Conservation (phyloP, 2,888 invertebrate genomes). For the Diarsia rubi region DNA sequence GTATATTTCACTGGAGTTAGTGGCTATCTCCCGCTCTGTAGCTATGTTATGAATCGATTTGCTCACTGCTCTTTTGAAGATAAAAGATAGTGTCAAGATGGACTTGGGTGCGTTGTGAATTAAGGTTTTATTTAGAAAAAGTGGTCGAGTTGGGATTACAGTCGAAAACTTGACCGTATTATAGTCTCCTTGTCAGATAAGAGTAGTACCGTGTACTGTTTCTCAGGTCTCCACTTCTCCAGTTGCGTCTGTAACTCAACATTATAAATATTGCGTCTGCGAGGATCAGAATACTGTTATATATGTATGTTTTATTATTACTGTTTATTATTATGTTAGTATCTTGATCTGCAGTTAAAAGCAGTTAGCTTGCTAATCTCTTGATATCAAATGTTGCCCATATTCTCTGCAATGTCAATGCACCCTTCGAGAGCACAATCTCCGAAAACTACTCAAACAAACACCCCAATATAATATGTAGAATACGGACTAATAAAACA, state of each 20-base stretch:
- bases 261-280: not conserved
- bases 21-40: slow-evolving; percentile 52
- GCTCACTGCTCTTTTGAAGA: slow-evolving; percentile 36
- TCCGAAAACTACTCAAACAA: slow-evolving; percentile 43
- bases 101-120: slow-evolving; percentile 30
- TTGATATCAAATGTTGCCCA: not conserved
- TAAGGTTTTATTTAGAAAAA: slow-evolving; percentile 30
- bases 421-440: slow-evolving; percentile 27
- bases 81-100: slow-evolving; percentile 44
- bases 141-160: not conserved
- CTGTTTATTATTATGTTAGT: no score
- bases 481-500: slow-evolving; percentile 76
- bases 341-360: not conserved
- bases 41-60: slow-evolving; percentile 62
- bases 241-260: slow-evolving; percentile 2
- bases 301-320: no score
- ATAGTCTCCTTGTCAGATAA: not conserved
- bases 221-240: not conserved
- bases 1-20: slow-evolving; percentile 69
- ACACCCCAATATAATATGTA: slow-evolving; percentile 71
- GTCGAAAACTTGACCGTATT: slow-evolving; percentile 8
- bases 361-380: not conserved
- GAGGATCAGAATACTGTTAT: slow-evolving; percentile 13
- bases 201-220: not conserved
- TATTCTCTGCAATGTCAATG: slow-evolving; percentile 30